Base-by-base conservation (phyloP, 2,113 vertebrate species). In the Hippolais icterina region DNA sequence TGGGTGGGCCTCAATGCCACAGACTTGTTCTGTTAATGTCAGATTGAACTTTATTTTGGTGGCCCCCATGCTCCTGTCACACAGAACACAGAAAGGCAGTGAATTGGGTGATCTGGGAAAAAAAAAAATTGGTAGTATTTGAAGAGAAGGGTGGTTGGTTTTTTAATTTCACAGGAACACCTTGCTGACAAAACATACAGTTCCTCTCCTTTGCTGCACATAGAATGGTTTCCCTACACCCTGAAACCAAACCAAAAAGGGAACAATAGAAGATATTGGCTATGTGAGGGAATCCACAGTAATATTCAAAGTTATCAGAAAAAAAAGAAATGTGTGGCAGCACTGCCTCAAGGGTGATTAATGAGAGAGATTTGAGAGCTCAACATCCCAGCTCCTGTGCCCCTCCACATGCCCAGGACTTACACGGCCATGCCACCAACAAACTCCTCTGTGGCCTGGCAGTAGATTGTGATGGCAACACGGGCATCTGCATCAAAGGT, bases 401-500 rank as follows among this genome's bases (percentile, higher is more conserved):
- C 79, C 44, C 46, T 76, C 47, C 59, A 63, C 0, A 0, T 2
- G 13, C 65, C 88, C 54, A 39, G 35, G 22, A 98, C 99, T 99
- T 98, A 99, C 99, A 99, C 97, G 2, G 99, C 99, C 98, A 98
- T 99, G 80, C 99, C 99, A 12, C 99, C 99, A 56, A 99, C 98
- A 94, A 99, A 99, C 95, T 99, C 99, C 92, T 99, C 99, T 18
- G 98, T 98, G 0, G 99, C 99, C 97, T 99, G 99, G 97, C 99
- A 99, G 94, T 99, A 99, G 95, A 99, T 98, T 10, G 99, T 99
- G 97, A 99, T 99, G 89, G 99, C 99, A 76, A 99, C 99, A 1
- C 99, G 99, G 25, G 99, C 99, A 13, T 99, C 99, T 0, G 99
- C 99, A 18, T 99, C 99, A 27, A 99, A 99, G 20, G 99, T 99